Conservation (phyloP, 1,140 invertebrate genomes). For the Pararge aegeria region DNA sequence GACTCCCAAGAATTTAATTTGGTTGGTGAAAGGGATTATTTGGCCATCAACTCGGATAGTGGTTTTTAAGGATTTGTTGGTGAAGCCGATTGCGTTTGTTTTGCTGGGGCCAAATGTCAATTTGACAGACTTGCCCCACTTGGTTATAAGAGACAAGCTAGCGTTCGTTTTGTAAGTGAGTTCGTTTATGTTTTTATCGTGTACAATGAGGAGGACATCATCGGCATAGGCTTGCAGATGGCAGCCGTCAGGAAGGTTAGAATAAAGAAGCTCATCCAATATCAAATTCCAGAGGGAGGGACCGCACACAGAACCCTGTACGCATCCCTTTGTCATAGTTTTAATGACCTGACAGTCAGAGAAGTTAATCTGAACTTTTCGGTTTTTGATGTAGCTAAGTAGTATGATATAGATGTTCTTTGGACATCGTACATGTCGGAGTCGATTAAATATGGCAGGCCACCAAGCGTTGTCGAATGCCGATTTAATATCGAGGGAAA, state of each 20-base stretch:
- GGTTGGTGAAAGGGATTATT: neutral
- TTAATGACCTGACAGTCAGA: neutral
- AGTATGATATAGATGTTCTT: conserved; percentile 27
- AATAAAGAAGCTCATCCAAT: conserved; percentile 50
- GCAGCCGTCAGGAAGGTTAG: conserved; percentile 22
- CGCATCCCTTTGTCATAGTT: conserved; percentile 46
- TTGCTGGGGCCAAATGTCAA: conserved; percentile 26
- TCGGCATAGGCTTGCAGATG: conserved; percentile 53
- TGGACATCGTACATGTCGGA: conserved; percentile 22
- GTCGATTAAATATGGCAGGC: conserved; percentile 22
- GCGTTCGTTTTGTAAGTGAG: neutral
- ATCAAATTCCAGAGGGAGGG: conserved; percentile 63
- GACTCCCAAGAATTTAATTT: conserved; percentile 7
- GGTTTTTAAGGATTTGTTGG: neutral
- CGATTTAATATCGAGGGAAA: conserved; percentile 26
- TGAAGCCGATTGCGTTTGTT: conserved; percentile 26
- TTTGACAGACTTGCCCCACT: conserved; percentile 26
- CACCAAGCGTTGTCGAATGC: conserved; percentile 41
- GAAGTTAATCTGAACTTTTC: neutral
- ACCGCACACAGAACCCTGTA: conserved; percentile 69
- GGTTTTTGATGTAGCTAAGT: conserved; percentile 4
- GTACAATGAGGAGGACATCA: conserved; percentile 39
- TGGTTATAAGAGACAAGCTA: neutral
- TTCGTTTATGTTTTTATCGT: neutral
- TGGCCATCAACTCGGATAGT: neutral